A percentile compares a stretch with the other conserved stretches of the same genome.
phyloP scores from a whole-genome alignment of 1,140 invertebrate genomes.

The Antheraea mylitta region DNA sequence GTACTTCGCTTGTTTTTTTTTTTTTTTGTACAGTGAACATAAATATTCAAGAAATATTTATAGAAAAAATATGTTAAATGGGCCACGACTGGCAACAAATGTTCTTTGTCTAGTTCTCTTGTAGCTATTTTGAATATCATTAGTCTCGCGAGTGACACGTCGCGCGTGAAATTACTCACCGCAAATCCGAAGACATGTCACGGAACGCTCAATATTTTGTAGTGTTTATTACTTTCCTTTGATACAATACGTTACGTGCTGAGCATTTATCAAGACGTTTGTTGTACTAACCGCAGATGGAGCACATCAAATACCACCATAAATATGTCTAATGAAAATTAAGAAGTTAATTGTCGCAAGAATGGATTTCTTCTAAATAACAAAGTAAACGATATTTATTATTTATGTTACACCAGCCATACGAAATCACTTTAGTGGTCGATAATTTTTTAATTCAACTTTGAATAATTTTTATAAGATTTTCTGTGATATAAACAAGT shows the following conservation, averaged over 20 bases:
- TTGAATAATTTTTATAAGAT: neutral
- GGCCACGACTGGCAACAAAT: slow-evolving; percentile 28
- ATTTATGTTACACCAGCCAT: neutral
- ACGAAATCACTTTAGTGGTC: neutral
- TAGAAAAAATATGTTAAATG: slow-evolving; percentile 31
- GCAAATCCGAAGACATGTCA: slow-evolving; percentile 53
- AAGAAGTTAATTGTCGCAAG: slow-evolving; percentile 44
- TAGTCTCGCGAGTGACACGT: slow-evolving; percentile 36
- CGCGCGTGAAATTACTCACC: slow-evolving; percentile 46
- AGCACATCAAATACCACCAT: slow-evolving; percentile 56
- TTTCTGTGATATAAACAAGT: neutral
- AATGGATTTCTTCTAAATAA: slow-evolving; percentile 20
- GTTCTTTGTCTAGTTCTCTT: slow-evolving; percentile 35
- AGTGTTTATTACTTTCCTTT: slow-evolving; percentile 65
- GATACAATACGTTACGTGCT: slow-evolving; percentile 49
- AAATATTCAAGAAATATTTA: too few species aligned
- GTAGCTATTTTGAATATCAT: slow-evolving; percentile 53
- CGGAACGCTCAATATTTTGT: slow-evolving; percentile 55
- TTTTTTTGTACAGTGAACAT: neutral
- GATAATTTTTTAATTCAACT: neutral
- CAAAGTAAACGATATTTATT: neutral
- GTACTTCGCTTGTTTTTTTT: too few species aligned
- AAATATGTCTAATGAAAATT: slow-evolving; percentile 55
- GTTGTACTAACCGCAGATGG: slow-evolving; percentile 45
- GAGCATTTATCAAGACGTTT: slow-evolving; percentile 52